A percentile compares a stretch with the other conserved stretches of the same genome.
These are phyloP conservation scores for Panagrolaimus sp. DNA, from an alignment of 1,140 invertebrate genomes.

Conservation along the genomic window DNA sequence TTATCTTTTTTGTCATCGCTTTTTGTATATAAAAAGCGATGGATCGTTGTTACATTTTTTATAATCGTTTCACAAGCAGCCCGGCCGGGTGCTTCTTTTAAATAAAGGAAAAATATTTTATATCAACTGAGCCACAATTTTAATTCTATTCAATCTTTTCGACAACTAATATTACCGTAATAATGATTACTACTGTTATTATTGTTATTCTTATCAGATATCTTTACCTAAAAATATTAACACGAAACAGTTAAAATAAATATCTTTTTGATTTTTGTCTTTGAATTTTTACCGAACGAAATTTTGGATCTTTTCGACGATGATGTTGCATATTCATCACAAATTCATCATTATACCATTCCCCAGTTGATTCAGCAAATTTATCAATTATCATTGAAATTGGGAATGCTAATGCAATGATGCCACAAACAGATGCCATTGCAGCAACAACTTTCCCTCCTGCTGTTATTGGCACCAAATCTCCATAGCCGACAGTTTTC, in stretches of 20 bases:
- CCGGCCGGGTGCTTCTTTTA: no score
- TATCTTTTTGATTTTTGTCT: constrained; percentile 22
- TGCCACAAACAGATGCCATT: constrained; percentile 47
- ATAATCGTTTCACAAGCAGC: no score
- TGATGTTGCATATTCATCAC: constrained; percentile 11
- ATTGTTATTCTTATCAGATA: no score
- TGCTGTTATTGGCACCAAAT: constrained; percentile 68
- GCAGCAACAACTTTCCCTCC: constrained; percentile 43
- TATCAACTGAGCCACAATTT: no score
- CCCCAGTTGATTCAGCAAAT: constrained; percentile 46
- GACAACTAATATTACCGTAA: no score
- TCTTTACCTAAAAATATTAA: neutral
- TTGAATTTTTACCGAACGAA: constrained; percentile 18
- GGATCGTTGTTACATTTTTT: no score
- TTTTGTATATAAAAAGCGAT: no score
- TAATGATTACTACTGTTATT: no score
- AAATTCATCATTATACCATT: constrained; percentile 22
- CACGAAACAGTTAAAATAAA: constrained; percentile 18
- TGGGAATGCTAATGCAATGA: constrained; percentile 48
- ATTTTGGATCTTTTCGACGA: constrained; percentile 15
- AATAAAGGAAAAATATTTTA: no score
- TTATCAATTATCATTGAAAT: constrained; percentile 56
- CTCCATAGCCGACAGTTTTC: constrained; percentile 94
- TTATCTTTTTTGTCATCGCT: no score
- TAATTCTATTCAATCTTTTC: no score